These are phyloP conservation scores for Dendrolimus punctatus DNA, from an alignment of 1,140 invertebrate genomes.

Conservation along the genomic window DNA sequence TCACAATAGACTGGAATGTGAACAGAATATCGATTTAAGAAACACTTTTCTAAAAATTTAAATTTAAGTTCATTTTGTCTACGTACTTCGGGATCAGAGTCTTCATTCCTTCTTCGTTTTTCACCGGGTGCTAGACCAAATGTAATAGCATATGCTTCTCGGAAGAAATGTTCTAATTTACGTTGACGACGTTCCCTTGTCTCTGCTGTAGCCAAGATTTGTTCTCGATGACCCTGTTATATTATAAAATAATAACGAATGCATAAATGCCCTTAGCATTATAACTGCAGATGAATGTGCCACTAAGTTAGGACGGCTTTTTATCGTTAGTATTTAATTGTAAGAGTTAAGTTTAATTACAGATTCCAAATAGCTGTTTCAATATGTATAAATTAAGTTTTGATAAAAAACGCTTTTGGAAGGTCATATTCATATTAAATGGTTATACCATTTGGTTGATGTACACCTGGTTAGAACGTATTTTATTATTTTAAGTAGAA, in stretches of 20 bases:
- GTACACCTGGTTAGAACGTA: too few relatives aligned
- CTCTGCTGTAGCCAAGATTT: slow-evolving; percentile 94
- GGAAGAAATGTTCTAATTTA: slow-evolving; percentile 97
- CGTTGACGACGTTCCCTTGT: slow-evolving; percentile 95
- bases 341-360: too few relatives aligned
- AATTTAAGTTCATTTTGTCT: too few relatives aligned
- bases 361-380: too few relatives aligned
- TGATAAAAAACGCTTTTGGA: too few relatives aligned
- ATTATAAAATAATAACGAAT: slow-evolving; percentile 1
- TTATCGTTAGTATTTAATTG: neutral
- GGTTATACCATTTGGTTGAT: too few relatives aligned
- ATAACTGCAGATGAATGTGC: too few relatives aligned
- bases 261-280: too few relatives aligned
- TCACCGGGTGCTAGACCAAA: slow-evolving; percentile 89
- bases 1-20: slow-evolving; percentile 79
- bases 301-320: slow-evolving; percentile 1
- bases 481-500: too few relatives aligned
- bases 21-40: neutral
- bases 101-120: slow-evolving; percentile 77
- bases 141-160: slow-evolving; percentile 96
- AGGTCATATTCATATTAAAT: too few relatives aligned
- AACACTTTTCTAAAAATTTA: too few relatives aligned
- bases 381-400: too few relatives aligned
- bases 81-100: slow-evolving; percentile 83
- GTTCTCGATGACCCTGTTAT: slow-evolving; percentile 77